phyloP scores from a whole-genome alignment of 2,113 vertebrate genomes.

The Gila orcuttii region DNA sequence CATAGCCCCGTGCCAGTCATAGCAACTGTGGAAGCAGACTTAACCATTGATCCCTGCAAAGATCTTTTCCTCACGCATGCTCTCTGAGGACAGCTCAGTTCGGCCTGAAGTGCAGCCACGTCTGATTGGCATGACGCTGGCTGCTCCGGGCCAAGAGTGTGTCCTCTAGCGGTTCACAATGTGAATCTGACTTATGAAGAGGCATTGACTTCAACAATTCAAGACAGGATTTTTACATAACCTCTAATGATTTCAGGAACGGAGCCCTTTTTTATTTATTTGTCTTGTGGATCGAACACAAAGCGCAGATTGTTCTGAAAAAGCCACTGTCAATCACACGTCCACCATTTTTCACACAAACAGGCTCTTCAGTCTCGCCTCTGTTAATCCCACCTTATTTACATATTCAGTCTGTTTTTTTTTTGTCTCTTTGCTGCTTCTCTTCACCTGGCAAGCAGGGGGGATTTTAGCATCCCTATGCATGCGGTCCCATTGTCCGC shows the following conservation, averaged over 20 bases:
- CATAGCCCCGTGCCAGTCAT: conserved; percentile 11
- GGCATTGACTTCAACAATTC: neutral
- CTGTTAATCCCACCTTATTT: conserved; percentile 48
- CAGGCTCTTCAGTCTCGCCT: conserved; percentile 41
- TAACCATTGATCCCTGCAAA: conserved; percentile 40
- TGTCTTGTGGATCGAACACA: conserved; percentile 12
- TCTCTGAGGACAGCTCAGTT: neutral
- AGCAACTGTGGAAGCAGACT: conserved; percentile 26
- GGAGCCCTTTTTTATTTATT: neutral
- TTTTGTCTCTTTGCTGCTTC: conserved; percentile 30
- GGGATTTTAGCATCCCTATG: conserved; percentile 51
- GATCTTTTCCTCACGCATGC: conserved; percentile 26
- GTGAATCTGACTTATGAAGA: neutral
- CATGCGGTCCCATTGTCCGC: conserved; percentile 50
- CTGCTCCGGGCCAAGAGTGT: conserved; percentile 15
- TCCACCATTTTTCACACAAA: conserved; percentile 27
- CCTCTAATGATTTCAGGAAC: neutral
- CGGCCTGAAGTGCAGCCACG: conserved; percentile 12
- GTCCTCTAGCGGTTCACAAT: conserved; percentile 10
- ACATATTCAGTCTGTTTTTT: conserved; percentile 44
- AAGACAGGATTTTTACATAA: conserved; percentile 8
- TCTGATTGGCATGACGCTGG: neutral
- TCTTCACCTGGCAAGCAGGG: conserved; percentile 56
- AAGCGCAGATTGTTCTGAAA: conserved; percentile 17
- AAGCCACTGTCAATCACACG: conserved; percentile 42